Conservation (phyloP, 2,888 invertebrate genomes). For the Oscheius sp. region DNA sequence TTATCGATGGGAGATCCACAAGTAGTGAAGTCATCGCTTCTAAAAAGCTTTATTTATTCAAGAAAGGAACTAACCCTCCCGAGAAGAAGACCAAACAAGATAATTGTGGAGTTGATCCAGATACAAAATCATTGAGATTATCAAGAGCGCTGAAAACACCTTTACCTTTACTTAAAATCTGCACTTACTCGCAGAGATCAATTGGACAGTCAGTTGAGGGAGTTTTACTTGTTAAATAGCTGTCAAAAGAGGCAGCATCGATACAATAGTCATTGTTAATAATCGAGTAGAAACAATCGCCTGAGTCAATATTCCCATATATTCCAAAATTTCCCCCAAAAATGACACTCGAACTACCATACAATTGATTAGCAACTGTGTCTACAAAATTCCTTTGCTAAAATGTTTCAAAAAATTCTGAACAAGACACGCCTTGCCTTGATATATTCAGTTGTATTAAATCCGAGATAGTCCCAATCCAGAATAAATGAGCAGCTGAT, state of each 20-base stretch:
- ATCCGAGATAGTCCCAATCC: constrained; percentile 12
- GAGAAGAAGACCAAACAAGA: neutral
- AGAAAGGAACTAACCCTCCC: neutral
- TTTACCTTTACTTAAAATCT: neutral
- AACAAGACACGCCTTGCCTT: neutral
- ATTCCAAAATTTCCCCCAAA: neutral
- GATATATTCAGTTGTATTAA: too few relatives aligned
- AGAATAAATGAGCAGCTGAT: neutral
- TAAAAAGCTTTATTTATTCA: neutral
- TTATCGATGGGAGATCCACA: neutral
- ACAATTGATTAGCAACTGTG: neutral
- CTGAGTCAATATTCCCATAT: neutral
- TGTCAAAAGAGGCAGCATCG: neutral
- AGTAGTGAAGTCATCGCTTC: neutral
- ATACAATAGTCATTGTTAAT: neutral
- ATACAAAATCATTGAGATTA: neutral
- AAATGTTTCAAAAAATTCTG: neutral
- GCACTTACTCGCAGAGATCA: neutral
- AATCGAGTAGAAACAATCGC: neutral
- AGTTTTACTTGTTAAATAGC: neutral
- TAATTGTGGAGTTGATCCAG: neutral
- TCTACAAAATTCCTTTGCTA: neutral
- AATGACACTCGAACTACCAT: neutral
- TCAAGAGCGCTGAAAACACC: neutral
- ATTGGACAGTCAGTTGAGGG: neutral